Conservation (phyloP, 92 coral and sea anemone genomes). For the Paramuricea clavata region DNA sequence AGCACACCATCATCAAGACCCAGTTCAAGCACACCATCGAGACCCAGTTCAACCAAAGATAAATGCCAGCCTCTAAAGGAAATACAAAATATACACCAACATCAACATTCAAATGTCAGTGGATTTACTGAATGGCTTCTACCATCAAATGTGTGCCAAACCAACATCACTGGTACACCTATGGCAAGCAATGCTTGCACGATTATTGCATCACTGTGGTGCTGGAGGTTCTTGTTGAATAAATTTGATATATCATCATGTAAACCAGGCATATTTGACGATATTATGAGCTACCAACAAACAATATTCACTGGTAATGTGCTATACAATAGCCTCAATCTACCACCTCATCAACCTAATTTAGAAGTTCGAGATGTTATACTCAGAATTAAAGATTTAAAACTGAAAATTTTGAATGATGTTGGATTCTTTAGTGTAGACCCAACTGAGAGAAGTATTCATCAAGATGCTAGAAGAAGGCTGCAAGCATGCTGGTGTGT, state of each 20-base stretch:
- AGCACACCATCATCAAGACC: no score
- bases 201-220: background rate
- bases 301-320: background rate
- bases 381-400: background rate
- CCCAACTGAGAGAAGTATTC: background rate
- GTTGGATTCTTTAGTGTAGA: background rate
- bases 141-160: background rate
- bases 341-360: background rate
- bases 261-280: background rate
- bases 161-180: background rate
- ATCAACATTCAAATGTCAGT: background rate
- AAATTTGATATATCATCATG: background rate
- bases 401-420: background rate
- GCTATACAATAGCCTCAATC: background rate
- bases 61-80: background rate
- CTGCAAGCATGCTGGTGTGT: background rate
- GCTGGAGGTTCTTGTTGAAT: background rate
- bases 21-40: background rate
- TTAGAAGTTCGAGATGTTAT: background rate
- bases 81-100: background rate
- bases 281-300: background rate
- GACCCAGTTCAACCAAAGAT: background rate
- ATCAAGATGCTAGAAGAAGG: background rate
- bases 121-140: background rate
- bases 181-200: constrained; percentile 9